Evolutionary conservation across 2,888 invertebrate species (phyloP), one percentile per base, ranked within the genome.

Genomic region (Protophormia terraenovae): DNA sequence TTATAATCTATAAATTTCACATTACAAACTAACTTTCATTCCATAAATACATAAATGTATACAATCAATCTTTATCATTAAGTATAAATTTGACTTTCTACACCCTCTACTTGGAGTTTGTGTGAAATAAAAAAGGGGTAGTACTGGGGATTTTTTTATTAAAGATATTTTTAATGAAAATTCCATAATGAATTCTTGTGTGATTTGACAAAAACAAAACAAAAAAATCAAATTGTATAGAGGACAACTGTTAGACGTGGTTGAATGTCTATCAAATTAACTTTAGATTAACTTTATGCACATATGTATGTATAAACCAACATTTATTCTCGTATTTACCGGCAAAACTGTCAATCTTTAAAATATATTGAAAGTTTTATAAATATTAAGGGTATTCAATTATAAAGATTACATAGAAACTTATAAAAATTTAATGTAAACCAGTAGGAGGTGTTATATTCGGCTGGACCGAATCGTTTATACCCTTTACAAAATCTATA

Each of bases 221-320:
- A 8, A 14, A 3, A 19, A 47, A 14, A 35, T 22, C 16, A 53
- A 62, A 75, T 64, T 64, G 72, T 24, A 38, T 32, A 50, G 75
- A 76, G 66, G 75, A 83, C 77, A 79, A 78, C 76, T 69, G 69
- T 71, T 80, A 66, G 79, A 85, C 73, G 69, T 85, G 81, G 89
- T 89, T 89, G 90, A 90, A 90, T 83, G 82, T 82, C 82, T 62
- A 72, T 89, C 90, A 90, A 90, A 91, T 91, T 91, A 92, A 91
- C 92, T 92, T 91, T 89, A 90, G 91, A 91, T 91, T 91, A 91
- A 91, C 92, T 91, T 90, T 19, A 10, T 35, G 14, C 32, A 27
- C 53, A 24, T 1, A 62, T 7, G 16, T 8, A 22, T 19, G 14
- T 14, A 41, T 41, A 22, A 7, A 55, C 3, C 47, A 35, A 16